Percentiles rank a stretch among this genome's conserved stretches.
phyloP scores from a whole-genome alignment of 2,113 vertebrate genomes.

The Podocnemis expansa region DNA sequence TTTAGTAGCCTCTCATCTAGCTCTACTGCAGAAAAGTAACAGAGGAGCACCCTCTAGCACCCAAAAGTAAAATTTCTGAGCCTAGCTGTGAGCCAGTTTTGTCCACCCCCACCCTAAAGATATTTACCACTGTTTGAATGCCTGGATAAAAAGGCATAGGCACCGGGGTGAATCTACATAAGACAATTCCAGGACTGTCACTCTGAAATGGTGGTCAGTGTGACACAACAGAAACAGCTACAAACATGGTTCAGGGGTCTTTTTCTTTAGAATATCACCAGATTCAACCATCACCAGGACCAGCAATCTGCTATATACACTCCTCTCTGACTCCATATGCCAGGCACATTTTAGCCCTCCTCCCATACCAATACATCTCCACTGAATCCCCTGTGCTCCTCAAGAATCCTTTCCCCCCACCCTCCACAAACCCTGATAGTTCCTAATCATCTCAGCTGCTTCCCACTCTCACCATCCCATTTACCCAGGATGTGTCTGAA shows the following conservation, averaged over 20 bases:
- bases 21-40: too few relatives aligned
- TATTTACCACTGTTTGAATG: too few relatives aligned
- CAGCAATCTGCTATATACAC: neutral
- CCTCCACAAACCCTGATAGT: neutral
- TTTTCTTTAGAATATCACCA: too few relatives aligned
- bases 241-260: neutral
- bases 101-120: too few relatives aligned
- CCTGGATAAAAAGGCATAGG: too few relatives aligned
- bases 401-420: neutral
- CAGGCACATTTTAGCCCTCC: neutral
- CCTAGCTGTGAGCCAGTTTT: too few relatives aligned
- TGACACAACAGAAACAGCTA: neutral
- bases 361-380: neutral
- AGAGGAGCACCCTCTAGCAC: too few relatives aligned
- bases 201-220: neutral
- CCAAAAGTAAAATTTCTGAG: too few relatives aligned
- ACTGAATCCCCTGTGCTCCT: neutral
- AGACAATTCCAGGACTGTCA: too few relatives aligned
- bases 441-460: neutral
- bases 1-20: too few relatives aligned
- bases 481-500: neutral
- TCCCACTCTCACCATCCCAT: neutral
- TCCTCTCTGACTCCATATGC: neutral
- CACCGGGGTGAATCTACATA: too few relatives aligned
- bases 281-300: neutral